Evolutionary conservation across 2,113 vertebrate genomes (phyloP).

Genomic region (Ursus arctos): DNA sequence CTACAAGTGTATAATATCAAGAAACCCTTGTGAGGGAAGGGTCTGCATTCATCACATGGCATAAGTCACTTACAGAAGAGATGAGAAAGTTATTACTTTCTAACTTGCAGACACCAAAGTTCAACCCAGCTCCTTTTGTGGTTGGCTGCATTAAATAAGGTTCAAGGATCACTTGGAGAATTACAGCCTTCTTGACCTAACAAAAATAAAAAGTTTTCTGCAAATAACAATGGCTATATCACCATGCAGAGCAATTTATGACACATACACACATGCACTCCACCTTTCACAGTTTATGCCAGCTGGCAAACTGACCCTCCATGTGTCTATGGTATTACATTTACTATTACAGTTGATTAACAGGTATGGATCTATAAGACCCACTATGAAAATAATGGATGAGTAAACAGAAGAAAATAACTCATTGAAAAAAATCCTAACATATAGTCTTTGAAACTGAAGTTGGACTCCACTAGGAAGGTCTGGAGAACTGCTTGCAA

Average conservation of each 20-base stretch:
- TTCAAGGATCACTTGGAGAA: slow-evolving; percentile 86
- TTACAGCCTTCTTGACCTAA: slow-evolving; percentile 84
- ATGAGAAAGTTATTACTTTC: slow-evolving; percentile 90
- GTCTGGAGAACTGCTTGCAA: background rate
- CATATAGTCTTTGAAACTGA: slow-evolving; percentile 24
- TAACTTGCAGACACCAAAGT: slow-evolving; percentile 87
- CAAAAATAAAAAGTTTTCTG: slow-evolving; percentile 83
- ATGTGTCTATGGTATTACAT: slow-evolving; percentile 55
- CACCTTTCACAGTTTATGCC: background rate
- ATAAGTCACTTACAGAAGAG: slow-evolving; percentile 85
- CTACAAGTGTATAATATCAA: slow-evolving; percentile 90
- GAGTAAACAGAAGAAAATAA: slow-evolving; percentile 41
- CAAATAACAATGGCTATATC: slow-evolving; percentile 76
- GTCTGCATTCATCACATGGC: slow-evolving; percentile 86
- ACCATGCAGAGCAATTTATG: slow-evolving; percentile 74
- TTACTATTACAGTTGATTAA: slow-evolving; percentile 67
- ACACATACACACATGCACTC: background rate
- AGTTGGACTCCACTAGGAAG: slow-evolving; percentile 68
- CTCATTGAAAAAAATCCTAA: slow-evolving; percentile 40
- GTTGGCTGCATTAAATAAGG: slow-evolving; percentile 88
- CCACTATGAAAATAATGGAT: slow-evolving; percentile 76
- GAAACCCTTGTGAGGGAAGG: slow-evolving; percentile 87
- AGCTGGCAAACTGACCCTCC: slow-evolving; percentile 24
- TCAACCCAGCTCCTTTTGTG: slow-evolving; percentile 84
- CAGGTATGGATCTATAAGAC: slow-evolving; percentile 76